These are phyloP conservation scores for Aleiodes testaceus DNA, from an alignment of 2,888 invertebrate genomes.

Conservation along the genomic window DNA sequence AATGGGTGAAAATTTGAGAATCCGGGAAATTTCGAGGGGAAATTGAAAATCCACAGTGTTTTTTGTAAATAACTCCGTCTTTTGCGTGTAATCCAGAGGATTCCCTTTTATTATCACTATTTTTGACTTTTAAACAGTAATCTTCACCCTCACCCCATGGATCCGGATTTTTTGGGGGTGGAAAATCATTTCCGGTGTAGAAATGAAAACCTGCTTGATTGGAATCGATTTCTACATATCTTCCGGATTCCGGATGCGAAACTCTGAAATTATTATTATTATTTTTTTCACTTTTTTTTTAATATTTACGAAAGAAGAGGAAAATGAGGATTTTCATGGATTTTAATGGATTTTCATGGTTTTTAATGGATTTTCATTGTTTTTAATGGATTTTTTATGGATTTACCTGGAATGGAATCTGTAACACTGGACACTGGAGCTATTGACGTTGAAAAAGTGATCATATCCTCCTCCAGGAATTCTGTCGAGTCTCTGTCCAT, in stretches of 20 bases:
- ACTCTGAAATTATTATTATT: constrained; percentile 59
- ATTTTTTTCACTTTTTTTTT: background rate
- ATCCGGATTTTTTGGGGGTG: constrained; percentile 53
- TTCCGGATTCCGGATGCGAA: constrained; percentile 71
- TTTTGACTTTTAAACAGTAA: background rate
- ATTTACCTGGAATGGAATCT: constrained; percentile 68
- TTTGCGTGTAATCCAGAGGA: constrained; percentile 64
- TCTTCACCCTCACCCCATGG: background rate
- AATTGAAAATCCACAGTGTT: constrained; percentile 75
- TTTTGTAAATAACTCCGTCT: constrained; percentile 73
- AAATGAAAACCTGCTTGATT: constrained; percentile 77
- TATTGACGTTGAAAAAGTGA: constrained; percentile 73
- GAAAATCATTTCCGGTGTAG: constrained; percentile 75
- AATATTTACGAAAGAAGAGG: too few species aligned
- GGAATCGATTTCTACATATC: constrained; percentile 75
- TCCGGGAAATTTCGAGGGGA: constrained; percentile 78
- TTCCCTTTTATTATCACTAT: background rate
- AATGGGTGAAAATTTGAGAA: constrained; percentile 72
- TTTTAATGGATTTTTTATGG: too few species aligned
- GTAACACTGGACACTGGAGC: constrained; percentile 58
- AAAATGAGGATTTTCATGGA: too few species aligned
- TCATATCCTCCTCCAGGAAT: constrained; percentile 75
- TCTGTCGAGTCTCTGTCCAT: constrained; percentile 58
- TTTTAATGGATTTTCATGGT: too few species aligned
- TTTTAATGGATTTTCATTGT: too few species aligned